phyloP scores from a whole-genome alignment of 2,113 vertebrate genomes.

The Lophotis ruficrista region DNA sequence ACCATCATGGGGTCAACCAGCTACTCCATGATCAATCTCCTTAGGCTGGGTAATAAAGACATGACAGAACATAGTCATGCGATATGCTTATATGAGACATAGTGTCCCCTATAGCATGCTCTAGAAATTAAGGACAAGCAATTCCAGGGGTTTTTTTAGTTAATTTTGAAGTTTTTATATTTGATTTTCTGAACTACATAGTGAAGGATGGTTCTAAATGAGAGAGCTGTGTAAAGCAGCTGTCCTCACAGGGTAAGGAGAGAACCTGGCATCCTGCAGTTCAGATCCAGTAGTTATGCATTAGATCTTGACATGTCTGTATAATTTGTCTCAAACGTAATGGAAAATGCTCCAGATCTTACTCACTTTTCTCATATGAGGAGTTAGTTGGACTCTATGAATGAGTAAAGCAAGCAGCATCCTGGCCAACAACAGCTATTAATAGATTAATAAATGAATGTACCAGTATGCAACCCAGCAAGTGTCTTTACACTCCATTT shows the following conservation, averaged over 20 bases:
- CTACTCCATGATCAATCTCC: background rate
- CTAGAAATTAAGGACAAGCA: background rate
- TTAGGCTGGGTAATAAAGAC: background rate
- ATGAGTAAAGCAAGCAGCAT: background rate
- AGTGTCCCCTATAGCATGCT: background rate
- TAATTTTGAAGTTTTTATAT: background rate
- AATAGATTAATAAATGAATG: background rate
- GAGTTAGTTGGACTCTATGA: background rate
- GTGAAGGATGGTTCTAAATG: background rate
- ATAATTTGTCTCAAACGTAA: background rate
- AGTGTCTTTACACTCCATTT: background rate
- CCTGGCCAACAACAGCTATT: background rate
- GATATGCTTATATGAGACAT: background rate
- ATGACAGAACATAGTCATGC: background rate
- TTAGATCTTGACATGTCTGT: background rate
- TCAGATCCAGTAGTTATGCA: background rate
- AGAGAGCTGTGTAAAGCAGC: background rate
- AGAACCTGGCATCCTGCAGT: background rate
- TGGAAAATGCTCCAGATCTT: background rate
- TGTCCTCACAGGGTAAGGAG: background rate
- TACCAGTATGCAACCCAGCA: background rate
- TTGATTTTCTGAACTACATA: background rate
- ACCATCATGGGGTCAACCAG: background rate
- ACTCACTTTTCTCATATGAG: background rate
- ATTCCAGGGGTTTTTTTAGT: background rate